Evolutionary conservation across 2,797 vertebrate species (phyloP), one percentile per base, ranked within the genome.

Genomic region (Microtus californicus): DNA sequence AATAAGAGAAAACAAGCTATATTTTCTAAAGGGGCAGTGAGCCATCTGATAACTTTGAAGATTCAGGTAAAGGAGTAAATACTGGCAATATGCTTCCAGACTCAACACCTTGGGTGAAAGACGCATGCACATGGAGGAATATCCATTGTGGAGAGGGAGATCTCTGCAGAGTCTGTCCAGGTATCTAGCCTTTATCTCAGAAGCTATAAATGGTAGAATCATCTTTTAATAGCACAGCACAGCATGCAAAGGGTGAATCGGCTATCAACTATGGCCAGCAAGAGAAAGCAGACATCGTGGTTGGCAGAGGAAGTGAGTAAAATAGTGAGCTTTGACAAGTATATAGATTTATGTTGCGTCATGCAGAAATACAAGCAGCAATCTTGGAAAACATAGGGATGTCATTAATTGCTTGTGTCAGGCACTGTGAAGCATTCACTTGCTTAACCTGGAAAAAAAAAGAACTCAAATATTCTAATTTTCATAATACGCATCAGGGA

Each of bases 71-170:
- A 80, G 40, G 40, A 73, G 19, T 61, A 40, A 63, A 40, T 9
- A 2, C 3, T 2, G 2, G 13, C 14, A 29, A 51, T 19, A 7
- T 4, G 14, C 4, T 13, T 13, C 37, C 73, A 37, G 82, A 87
- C 37, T 0, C 2, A 15, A 45, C 29, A 37, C 12, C 15, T 43
- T 9, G 59, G 31, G 45, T 73, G 12, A 56, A 19, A 1, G 10
- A 10, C 4, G 1, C 12, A 1, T 0, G 1, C 0, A 0, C 27
- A 0, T 13, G 2, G 51, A 90, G 4, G 9, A 61, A 29, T 7
- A 37, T 61, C 65, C 27, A 1, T 27, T 6, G 34, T 17, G 31
- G 15, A 21, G 21, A 48, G 2, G 3, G 2, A 23, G 27, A 11
- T 11, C 19, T 5, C 37, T 29, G 1, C 8, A n/a, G 11, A 29